Evolutionary conservation across 2,888 invertebrate genomes (phyloP), one percentile per base, ranked within the genome.

Genomic region (Phyllotreta cruciferae): DNA sequence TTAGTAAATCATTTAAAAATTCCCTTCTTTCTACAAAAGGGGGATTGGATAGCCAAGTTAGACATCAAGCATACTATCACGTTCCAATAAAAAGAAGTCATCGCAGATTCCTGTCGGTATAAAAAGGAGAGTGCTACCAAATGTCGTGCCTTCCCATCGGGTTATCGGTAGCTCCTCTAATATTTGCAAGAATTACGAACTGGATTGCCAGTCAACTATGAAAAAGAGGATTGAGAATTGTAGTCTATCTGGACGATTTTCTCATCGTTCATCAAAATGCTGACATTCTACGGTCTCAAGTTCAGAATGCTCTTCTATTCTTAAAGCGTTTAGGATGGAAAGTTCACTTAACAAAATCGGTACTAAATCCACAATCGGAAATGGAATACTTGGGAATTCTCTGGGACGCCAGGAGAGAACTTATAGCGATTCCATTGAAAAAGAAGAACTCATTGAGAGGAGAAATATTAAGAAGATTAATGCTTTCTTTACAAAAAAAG

Each of bases 211-310:
- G 56, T 14, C 10, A 41, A 0, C 63, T 73, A 0, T 42, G 72
- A 41, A 3, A 45, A n/a, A 55, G 14, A 55, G 68, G 66, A 0
- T 64, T 73, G 9, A 60, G 71, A 52, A 63, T 71, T 1, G 41
- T 75, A 10, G 73, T 75, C 0, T 76, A 73, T 42, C 60, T 73
- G 2, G 72, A 74, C 73, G 72, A 74, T 50, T 65, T 57, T 14
- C 36, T 64, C 7, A 24, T 68, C 3, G 64, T 60, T 24, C 50
- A 64, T 38, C 64, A 68, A 49, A 37, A 60, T 5, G 10, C 6
- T n/a, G 42, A 42, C n/a, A 6, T 42, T n/a, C 42, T 42, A 7
- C 5, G 42, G n/a, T n/a, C n/a, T n/a, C n/a, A n/a, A n/a, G n/a
- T n/a, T n/a, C 42, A 42, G 42, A 42, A n/a, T 10, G 11, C n/a